Percentiles rank a stretch among this genome's conserved stretches.
Evolutionary conservation across 1,140 invertebrate genomes (phyloP).

Genomic region (Drosophila ironensis): DNA sequence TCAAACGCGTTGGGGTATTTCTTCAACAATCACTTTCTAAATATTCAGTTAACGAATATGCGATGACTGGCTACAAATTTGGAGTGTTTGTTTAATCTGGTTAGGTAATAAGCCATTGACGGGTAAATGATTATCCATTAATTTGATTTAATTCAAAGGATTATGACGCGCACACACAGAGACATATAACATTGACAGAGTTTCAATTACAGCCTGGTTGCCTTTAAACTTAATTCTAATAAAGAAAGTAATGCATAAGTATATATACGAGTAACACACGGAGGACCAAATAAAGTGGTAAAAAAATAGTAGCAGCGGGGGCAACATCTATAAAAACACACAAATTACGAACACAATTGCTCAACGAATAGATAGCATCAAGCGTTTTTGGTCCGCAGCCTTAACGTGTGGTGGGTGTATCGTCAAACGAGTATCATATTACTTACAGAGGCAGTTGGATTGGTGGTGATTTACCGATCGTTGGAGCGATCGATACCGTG

Average conservation of each 20-base stretch:
- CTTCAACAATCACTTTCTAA: constrained; percentile 54
- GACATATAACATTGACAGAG: constrained; percentile 48
- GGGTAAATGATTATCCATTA: not conserved
- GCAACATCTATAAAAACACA: constrained; percentile 3
- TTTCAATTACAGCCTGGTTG: too few relatives aligned
- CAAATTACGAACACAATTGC: constrained; percentile 39
- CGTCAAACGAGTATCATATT: constrained; percentile 21
- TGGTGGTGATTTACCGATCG: constrained; percentile 25
- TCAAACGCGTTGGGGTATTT: constrained; percentile 28
- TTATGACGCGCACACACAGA: constrained; percentile 7
- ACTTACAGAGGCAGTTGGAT: constrained; percentile 71
- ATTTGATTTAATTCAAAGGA: not conserved
- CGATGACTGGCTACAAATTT: constrained; percentile 18
- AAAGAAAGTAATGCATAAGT: too few relatives aligned
- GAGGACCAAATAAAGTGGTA: too few relatives aligned
- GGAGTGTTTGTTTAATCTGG: constrained; percentile 6
- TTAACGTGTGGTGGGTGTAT: constrained; percentile 41
- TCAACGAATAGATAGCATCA: constrained; percentile 14
- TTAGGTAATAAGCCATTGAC: not conserved
- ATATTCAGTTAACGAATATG: constrained; percentile 73
- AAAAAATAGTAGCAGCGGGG: too few relatives aligned
- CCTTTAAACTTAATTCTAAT: too few relatives aligned
- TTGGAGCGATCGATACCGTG: constrained; percentile 28
- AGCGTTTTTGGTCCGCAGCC: constrained; percentile 17
- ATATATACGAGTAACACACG: too few relatives aligned